These are phyloP conservation scores for Tiphia femorata DNA, from an alignment of 2,888 invertebrate genomes.

Conservation along the genomic window DNA sequence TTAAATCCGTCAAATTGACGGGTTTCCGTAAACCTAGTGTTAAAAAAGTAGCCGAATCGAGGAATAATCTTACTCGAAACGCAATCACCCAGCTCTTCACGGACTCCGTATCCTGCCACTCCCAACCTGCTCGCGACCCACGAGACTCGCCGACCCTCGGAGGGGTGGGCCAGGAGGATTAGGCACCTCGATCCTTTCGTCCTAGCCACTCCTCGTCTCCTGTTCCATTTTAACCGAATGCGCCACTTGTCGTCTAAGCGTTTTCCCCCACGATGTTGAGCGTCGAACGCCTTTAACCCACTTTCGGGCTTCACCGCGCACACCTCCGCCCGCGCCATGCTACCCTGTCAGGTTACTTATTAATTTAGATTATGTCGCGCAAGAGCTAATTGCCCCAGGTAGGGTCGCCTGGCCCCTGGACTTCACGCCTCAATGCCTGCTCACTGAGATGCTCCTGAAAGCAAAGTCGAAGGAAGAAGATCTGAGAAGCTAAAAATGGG, in stretches of 20 bases:
- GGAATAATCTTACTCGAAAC: no score
- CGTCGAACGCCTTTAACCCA: constrained; percentile 55
- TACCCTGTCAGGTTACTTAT: constrained; percentile 66
- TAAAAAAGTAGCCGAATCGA: no score
- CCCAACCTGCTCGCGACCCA: no score
- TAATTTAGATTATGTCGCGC: constrained; percentile 67
- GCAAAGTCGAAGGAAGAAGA: no score
- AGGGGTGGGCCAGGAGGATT: not conserved
- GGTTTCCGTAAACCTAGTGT: no score
- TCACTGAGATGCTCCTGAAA: no score
- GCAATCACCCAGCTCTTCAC: no score
- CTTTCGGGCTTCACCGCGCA: constrained; percentile 50
- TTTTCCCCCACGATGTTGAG: constrained; percentile 37
- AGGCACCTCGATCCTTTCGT: not conserved
- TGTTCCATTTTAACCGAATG: constrained; percentile 63
- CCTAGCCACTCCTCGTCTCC: constrained; percentile 45
- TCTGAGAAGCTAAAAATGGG: no score
- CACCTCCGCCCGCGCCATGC: constrained; percentile 55
- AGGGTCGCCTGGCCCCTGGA: not conserved
- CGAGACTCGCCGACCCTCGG: no score
- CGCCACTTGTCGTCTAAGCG: constrained; percentile 58
- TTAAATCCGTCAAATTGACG: no score
- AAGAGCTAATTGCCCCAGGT: constrained; percentile 63
- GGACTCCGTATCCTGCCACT: no score
- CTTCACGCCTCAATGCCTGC: not conserved